Base-by-base conservation (phyloP, 2,113 vertebrate genomes). In the Etheostoma spectabile region DNA sequence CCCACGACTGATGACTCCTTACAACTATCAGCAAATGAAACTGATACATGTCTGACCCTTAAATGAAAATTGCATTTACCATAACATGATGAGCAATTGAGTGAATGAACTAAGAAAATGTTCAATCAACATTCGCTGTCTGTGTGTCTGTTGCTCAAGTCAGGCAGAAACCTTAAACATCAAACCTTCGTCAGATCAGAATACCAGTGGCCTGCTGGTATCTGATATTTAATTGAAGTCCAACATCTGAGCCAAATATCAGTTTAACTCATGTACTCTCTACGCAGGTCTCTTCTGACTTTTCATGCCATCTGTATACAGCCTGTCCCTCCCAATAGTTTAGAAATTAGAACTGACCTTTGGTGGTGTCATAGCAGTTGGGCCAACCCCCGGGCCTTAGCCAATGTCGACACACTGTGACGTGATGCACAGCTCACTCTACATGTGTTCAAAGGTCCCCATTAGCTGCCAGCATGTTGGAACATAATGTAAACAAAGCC, bases 401-500 rank as follows among this genome's bases (percentile, higher is more conserved):
- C 67, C 69, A 78, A 21, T 72, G 83, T 91, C 85, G 82, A 75
- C 86, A 80, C 57, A 65, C 8, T 15, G 51, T 2, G 24, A 77
- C 30, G 16, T 77, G 63, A 88, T 68, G n/a, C 59, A 71, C 74
- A 79, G 74, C 63, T 84, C 77, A 8, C 71, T 73, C 73, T 46
- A 24, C 52, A 22, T 3, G 22, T 70, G 76, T 78, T 89, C 76
- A 83, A 33, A 83, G 80, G 82, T 85, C 78, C 63, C 45, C 15
- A 60, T 30, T 8, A 67, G 70, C 59, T 65, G 65, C 70, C 86
- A 51, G 65, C 55, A 49, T 60, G 80, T 84, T 85, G 56, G 66
- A 6, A 80, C 74, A 74, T 59, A 76, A 74, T 79, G 86, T 79
- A 77, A 77, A 83, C 24, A 30, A 30, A 30, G 38, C 38, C 35